Base-by-base conservation (phyloP, 2,113 vertebrate species). In the Copsychus sechellarum region DNA sequence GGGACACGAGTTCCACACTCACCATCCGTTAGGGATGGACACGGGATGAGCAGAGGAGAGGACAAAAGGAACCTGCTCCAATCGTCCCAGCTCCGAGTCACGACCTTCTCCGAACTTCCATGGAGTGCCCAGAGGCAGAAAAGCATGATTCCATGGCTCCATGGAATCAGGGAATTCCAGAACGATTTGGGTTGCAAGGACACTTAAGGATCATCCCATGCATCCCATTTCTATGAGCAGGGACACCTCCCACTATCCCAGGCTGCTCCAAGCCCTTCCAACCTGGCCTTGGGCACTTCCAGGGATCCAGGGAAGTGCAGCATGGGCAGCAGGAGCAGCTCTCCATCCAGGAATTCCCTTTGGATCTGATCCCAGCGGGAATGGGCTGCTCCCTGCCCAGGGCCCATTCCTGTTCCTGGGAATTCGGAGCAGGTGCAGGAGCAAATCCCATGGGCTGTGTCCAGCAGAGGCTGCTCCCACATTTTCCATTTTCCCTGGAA, bases 41-140 rank as follows among this genome's bases (percentile, higher is more conserved):
- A 7, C 0, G 3, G 56, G 42, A 58, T 8, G 80, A 12, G n/a
- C 42, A 48, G 42, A 57, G 67, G 25, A 16, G 23, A 57, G 69
- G 50, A 29, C 5, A 4, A 11, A 5, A 5, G 60, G 70, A 48
- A 25, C 12, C 29, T 24, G 34, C 20, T 65, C 82, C 34, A 6
- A 8, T 3, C 2, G 1, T 56, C 29, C 50, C 6, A 0, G 70
- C 50, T 65, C 70, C 20, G 0, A 7, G 11, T 5, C 2, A 20
- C 2, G 1, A 5, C 8, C 21, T 33, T 4, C 33, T 7, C 53
- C 11, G 43, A 9, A 50, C 18, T 10, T 42, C 65, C 43, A 8
- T 3, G n/a, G 82, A 29, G 20, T 2, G 20, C 8, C 8, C 42
- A 10, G 25, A 66, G 61, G 51, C 51, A 24, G 51, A 13, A 66